These are phyloP conservation scores for Atta colombica DNA, from an alignment of 1,140 invertebrate species.

Conservation along the genomic window DNA sequence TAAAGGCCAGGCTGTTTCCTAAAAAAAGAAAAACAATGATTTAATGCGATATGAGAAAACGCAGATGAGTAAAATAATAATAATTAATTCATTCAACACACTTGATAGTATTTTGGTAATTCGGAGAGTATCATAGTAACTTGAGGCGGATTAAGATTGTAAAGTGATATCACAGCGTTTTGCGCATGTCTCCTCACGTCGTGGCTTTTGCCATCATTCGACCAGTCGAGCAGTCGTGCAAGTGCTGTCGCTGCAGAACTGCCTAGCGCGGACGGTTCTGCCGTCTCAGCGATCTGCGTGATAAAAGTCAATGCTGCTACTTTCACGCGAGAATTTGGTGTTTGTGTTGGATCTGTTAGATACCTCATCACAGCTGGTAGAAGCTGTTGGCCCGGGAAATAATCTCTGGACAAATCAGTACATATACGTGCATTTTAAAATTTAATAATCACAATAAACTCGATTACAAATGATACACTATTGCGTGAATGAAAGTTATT, in stretches of 20 bases:
- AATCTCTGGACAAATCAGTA: constrained; percentile 85
- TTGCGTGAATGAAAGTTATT: neutral
- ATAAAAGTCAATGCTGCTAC: constrained; percentile 92
- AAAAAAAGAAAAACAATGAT: constrained; percentile 67
- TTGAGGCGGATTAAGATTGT: constrained; percentile 95
- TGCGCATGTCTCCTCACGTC: constrained; percentile 94
- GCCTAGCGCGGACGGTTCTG: constrained; percentile 85
- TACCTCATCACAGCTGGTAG: constrained; percentile 91
- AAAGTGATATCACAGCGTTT: constrained; percentile 93
- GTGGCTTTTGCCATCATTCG: constrained; percentile 90
- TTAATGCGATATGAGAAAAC: neutral
- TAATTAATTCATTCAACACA: constrained; percentile 64
- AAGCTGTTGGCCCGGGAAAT: constrained; percentile 89
- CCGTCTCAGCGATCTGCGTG: constrained; percentile 89
- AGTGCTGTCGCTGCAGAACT: constrained; percentile 89
- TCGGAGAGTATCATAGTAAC: constrained; percentile 94
- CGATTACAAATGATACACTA: neutral
- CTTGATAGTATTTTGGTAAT: constrained; percentile 93
- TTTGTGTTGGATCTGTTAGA: constrained; percentile 95
- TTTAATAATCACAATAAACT: neutral
- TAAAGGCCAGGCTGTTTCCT: constrained; percentile 93
- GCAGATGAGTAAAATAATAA: neutral
- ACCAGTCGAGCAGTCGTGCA: constrained; percentile 89
- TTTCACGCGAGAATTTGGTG: constrained; percentile 95
- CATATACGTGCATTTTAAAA: constrained; percentile 18